These are phyloP conservation scores for Eonycteris spelaea DNA, from an alignment of 2,113 vertebrate species.

Conservation along the genomic window DNA sequence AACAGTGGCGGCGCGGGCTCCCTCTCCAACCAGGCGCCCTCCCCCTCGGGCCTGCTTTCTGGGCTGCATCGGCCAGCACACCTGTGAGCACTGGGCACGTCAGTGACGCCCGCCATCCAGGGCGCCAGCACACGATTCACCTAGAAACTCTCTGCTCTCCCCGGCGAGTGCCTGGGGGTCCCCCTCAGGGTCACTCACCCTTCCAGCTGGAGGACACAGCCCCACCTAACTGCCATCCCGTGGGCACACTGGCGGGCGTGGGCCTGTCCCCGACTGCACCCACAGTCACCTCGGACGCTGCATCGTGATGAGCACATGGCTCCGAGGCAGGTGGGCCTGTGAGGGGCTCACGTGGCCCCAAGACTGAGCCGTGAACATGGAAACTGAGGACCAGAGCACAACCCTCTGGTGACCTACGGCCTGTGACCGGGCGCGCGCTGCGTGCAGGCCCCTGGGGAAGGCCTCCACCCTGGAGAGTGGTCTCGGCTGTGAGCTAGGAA, in stretches of 20 bases:
- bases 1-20: rapidly evolving
- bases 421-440: neutral
- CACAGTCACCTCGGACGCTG: neutral
- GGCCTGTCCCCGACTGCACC: neutral
- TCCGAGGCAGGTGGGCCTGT: neutral
- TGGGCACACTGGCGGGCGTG: neutral
- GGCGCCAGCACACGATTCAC: neutral
- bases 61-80: neutral
- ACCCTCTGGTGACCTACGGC: neutral
- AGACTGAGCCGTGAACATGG: neutral
- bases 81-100: neutral
- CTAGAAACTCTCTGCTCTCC: neutral
- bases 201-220: neutral
- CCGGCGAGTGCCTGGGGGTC: neutral
- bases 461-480: neutral
- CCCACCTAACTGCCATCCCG: neutral
- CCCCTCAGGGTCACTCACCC: neutral
- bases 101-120: neutral
- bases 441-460: neutral
- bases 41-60: neutral
- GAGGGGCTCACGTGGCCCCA: neutral
- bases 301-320: neutral
- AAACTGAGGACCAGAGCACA: neutral
- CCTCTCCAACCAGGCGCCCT: rapidly evolving
- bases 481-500: neutral